Conservation (phyloP, 2,888 invertebrate species). For the Anthrax anthrax region DNA sequence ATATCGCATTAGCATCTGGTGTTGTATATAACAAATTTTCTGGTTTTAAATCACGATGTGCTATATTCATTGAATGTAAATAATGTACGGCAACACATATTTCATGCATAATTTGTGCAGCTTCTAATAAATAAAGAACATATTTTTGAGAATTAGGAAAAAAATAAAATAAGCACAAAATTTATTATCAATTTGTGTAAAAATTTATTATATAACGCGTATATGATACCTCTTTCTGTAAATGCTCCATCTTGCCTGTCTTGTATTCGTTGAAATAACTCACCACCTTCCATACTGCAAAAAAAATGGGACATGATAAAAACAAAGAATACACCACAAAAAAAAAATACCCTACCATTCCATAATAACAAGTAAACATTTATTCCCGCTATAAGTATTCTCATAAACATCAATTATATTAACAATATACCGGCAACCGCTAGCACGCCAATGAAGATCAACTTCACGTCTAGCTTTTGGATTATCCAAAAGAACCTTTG, state of each 20-base stretch:
- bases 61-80: constrained; percentile 87
- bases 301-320: background rate
- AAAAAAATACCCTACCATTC: constrained; percentile 57
- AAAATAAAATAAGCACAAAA: no score
- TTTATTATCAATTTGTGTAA: background rate
- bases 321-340: background rate
- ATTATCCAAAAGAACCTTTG: constrained; percentile 83
- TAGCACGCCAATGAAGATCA: constrained; percentile 88
- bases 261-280: constrained; percentile 93
- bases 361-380: constrained; percentile 96
- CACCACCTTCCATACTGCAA: constrained; percentile 89
- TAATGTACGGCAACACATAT: constrained; percentile 91
- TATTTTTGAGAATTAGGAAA: background rate
- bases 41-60: constrained; percentile 94
- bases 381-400: constrained; percentile 82
- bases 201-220: background rate
- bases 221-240: constrained; percentile 58
- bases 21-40: constrained; percentile 89
- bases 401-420: constrained; percentile 85
- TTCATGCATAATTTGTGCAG: constrained; percentile 89
- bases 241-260: constrained; percentile 89
- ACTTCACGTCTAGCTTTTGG: constrained; percentile 89
- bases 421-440: constrained; percentile 84
- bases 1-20: constrained; percentile 55
- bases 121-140: constrained; percentile 39